Percentiles rank a stretch among this genome's conserved stretches.
phyloP scores from a whole-genome alignment of 2,888 invertebrate genomes.

The Keiferia lycopersicella region DNA sequence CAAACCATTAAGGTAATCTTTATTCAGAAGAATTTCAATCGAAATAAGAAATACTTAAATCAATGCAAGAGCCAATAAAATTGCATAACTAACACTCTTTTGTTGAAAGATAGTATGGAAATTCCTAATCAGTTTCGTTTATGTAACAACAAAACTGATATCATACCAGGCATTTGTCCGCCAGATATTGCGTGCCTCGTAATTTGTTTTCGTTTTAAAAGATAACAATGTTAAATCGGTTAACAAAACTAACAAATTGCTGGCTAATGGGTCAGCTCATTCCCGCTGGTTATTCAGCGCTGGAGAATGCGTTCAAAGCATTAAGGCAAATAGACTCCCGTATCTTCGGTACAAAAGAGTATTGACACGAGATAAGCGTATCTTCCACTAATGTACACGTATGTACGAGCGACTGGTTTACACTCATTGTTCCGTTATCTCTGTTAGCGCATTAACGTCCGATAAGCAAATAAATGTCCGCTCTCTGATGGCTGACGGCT shows the following conservation, averaged over 20 bases:
- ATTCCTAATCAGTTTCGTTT: constrained; percentile 26
- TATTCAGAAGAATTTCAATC: background rate
- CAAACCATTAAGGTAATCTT: background rate
- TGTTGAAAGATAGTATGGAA: background rate
- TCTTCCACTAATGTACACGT: constrained; percentile 70
- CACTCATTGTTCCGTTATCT: constrained; percentile 78
- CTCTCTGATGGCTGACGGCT: constrained; percentile 44
- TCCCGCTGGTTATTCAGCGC: constrained; percentile 68
- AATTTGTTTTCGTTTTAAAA: constrained; percentile 42
- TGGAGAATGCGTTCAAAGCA: constrained; percentile 70
- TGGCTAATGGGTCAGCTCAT: constrained; percentile 67
- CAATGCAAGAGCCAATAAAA: background rate
- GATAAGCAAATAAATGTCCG: constrained; percentile 74
- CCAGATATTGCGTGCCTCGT: constrained; percentile 39
- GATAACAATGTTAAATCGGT: constrained; percentile 54
- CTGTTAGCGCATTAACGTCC: constrained; percentile 72
- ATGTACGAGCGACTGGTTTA: constrained; percentile 65
- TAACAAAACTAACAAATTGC: constrained; percentile 42
- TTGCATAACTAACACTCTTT: background rate
- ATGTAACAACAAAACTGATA: constrained; percentile 44
- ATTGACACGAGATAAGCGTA: constrained; percentile 78
- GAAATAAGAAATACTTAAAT: background rate
- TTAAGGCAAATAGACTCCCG: constrained; percentile 76
- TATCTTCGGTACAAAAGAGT: constrained; percentile 78
- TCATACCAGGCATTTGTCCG: constrained; percentile 43